Evolutionary conservation across 2,113 vertebrate genomes (phyloP), one percentile per base, ranked within the genome.

Genomic region (Phasianus colchicus): DNA sequence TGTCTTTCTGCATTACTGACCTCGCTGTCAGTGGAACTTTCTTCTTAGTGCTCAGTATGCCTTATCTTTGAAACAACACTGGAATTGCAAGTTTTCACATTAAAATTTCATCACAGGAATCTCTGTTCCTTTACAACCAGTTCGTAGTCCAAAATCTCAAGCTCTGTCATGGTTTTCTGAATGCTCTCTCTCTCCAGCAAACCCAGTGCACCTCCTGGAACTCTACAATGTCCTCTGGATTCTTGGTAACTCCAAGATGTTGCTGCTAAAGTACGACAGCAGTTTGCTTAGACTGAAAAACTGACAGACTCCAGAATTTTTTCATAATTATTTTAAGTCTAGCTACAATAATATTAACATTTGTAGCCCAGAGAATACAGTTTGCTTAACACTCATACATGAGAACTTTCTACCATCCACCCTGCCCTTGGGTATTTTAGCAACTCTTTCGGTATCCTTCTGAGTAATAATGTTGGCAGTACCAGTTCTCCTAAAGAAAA

Each of bases 191-290:
- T 60, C 29, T 79, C 16, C 32, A 55, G 13, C 22, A 21, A 34
- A 50, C 19, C 54, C 19, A 24, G 15, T 16, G 19, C 5, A 27
- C 32, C 27, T 50, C 1, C 27, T 61, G 34, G 34, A 70, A 38
- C 61, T 16, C 10, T 74, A 34, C 21, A 19, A 12, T 83, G 48
- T 21, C 43, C 52, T 42, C 29, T n/a, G 55, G 52, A 18, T 63
- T 67, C 13, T 27, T 30, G 34, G 11, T 54, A 55, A 69, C 15
- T 65, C 15, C 21, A 19, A 43, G n/a, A 22, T 57, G 20, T 42
- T 24, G 0, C 24, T 19, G 21, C 11, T 54, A 27, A 65, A 42
- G 2, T 63, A 19, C 0, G 1, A 14, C 32, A 29, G 8, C 6
- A 19, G 27, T 70, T 64, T 64, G 9, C 12, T 16, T 73, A 70